Evolutionary conservation across 1,140 invertebrate genomes (phyloP), one percentile per base, ranked within the genome.

Genomic region (Telenomus remus): DNA sequence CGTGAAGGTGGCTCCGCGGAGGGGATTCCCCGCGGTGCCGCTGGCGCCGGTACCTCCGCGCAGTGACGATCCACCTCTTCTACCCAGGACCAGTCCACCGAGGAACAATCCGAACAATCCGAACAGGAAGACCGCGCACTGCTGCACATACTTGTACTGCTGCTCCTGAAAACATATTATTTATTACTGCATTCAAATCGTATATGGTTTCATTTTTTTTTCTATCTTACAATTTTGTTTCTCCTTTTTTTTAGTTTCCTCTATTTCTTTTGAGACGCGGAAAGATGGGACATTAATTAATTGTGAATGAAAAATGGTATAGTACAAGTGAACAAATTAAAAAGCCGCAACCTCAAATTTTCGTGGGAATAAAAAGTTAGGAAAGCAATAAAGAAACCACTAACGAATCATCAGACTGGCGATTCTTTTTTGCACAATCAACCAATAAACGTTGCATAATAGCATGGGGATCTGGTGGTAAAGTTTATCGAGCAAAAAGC

Each of bases 41-140:
- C 34, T 12, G 27, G 10, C 46, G 34, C 57, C 54, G 44, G 2
- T 12, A 33, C 53, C 33, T 70, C 65, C 47, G 8, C 66, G 66
- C 53, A 78, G 13, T 70, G 68, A 37, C 65, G 76, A 27, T 87
- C 84, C 44, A 87, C 73, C 72, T 87, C 86, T 60, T 86, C 87
- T 1, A 88, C 75, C 87, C 87, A 87, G 9, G 87, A 88, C 87
- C 87, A 88, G 78, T 88, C 86, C 12, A 88, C 86, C 55, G 86
- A 85, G 2, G 86, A 87, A 51, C 85, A 82, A n/a, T 86, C 82
- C 7, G 86, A 79, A 37, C 66, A 71, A 10, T 76, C 77, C 19
- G 65, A 78, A 19, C 68, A 69, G 14, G 70, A 73, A 43, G 68
- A 72, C 0, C 59, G 61, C 34, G 8, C 53, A 34, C 69, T 76